Evolutionary conservation across 2,113 vertebrate species (phyloP), one percentile per base, ranked within the genome.

Genomic region (Pachypanchax playfairii): DNA sequence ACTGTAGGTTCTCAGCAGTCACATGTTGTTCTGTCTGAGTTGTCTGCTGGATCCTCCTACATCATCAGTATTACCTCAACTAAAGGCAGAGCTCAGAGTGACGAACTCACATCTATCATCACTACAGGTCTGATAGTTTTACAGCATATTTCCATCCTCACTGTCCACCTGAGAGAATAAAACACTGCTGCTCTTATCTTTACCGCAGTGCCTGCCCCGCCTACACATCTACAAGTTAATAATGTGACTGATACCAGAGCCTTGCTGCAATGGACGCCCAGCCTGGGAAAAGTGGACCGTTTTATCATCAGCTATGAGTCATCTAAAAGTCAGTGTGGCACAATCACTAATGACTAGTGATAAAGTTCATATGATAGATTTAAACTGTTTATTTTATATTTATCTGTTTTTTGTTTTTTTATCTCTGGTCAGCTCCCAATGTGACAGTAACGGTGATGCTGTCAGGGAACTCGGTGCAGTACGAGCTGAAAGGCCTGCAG

Each of bases 281-380:
- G 90, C 53, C 63, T 88, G 62, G 89, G 89, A 8, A 92, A 93
- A 5, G 93, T 94, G 18, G 93, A 95, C 56, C 85, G 87, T 47
- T 96, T 96, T 60, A 77, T 93, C 3, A 77, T 96, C 70, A 89
- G 60, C 56, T 94, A 94, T 15, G 90, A 92, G 9, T 92, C 92
- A 22, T 83, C 86, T 5, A 91, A 91, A 43, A 92, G 95, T 96
- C 79, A 94, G 93, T 52, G 20, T 31, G 50, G 21, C 15, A 29
- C 13, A 7, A n/a, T 44, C 25, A 6, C 14, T 22, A 29, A 52
- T 38, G 2, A 54, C 15, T 24, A 18, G 48, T 18, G 14, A 33
- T 21, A 49, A 49, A 22, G 41, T 3, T 3, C 11, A 43, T 41
- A 6, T 6, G 0, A 47, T 21, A 24, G 2, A 25, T 21, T 18